Percentiles rank a stretch among this genome's conserved stretches.
These are phyloP conservation scores for Batillaria attramentaria DNA, from an alignment of 1,140 invertebrate genomes.

Conservation along the genomic window DNA sequence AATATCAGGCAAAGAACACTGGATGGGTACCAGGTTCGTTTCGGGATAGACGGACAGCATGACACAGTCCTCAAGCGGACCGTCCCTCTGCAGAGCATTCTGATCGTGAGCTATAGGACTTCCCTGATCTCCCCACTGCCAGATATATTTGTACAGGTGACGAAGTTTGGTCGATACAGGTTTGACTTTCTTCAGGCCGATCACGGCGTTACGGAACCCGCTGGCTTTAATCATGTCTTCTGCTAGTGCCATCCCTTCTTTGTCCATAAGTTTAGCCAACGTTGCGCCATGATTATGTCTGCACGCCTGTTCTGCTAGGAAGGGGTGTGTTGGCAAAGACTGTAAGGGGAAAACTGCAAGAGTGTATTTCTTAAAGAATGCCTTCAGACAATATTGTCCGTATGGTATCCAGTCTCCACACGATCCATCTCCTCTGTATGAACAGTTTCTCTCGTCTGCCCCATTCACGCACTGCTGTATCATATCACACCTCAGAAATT, in stretches of 20 bases:
- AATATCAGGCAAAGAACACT: neutral
- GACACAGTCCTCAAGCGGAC: neutral
- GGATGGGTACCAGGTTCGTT: neutral
- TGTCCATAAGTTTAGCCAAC: neutral
- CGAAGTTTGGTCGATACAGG: neutral
- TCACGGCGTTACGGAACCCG: constrained; percentile 3
- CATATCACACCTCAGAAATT: constrained; percentile 19
- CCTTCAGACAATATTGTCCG: neutral
- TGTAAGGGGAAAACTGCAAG: no score
- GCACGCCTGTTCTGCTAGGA: neutral
- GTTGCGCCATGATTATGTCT: neutral
- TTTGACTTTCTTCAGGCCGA: neutral
- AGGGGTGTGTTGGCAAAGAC: neutral
- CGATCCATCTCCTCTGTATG: neutral
- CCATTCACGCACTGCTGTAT: constrained; percentile 10
- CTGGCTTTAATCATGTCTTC: neutral
- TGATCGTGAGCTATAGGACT: neutral
- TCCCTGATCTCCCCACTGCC: constrained; percentile 21
- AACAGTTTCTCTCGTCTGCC: neutral
- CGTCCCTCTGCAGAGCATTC: neutral
- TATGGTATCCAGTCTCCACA: constrained; percentile 21
- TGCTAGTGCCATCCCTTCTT: constrained; percentile 1
- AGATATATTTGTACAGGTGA: constrained; percentile 1
- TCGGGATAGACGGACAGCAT: neutral
- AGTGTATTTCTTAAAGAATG: neutral